Conservation (phyloP, 2,888 invertebrate species). For the Orthosia gothica region DNA sequence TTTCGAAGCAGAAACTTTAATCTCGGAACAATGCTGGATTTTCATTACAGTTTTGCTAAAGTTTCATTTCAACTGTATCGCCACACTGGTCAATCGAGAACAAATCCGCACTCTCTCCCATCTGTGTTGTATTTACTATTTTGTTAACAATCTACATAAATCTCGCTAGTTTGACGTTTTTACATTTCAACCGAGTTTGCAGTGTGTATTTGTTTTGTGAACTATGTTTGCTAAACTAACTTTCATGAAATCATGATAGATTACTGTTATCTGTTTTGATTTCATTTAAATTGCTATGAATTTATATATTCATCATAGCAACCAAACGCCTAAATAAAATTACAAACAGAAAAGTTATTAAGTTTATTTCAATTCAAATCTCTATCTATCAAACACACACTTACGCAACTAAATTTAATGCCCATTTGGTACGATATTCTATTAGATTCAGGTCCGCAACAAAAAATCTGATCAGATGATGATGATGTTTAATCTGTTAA, state of each 20-base stretch:
- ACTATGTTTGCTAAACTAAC: not conserved
- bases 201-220: conserved; percentile 17
- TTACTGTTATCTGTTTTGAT: not conserved
- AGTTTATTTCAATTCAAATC: conserved; percentile 51
- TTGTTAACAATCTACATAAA: conserved; percentile 47
- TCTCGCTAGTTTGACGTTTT: conserved; percentile 20
- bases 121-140: conserved; percentile 39
- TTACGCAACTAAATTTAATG: conserved; percentile 22
- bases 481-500: conserved; percentile 80
- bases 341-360: conserved; percentile 31
- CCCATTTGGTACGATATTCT: conserved; percentile 22
- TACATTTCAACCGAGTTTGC: conserved; percentile 24
- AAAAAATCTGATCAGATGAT: conserved; percentile 75
- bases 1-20: conserved; percentile 49
- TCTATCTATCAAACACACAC: conserved; percentile 26
- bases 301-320: not conserved
- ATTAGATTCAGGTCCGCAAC: conserved; percentile 69
- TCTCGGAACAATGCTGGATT: conserved; percentile 57
- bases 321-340: conserved; percentile 54
- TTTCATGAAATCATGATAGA: not conserved
- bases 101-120: conserved; percentile 7
- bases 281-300: not conserved
- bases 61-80: conserved; percentile 33
- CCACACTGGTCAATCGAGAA: conserved; percentile 34
- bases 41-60: conserved; percentile 50